Base-by-base conservation (phyloP, 2,113 vertebrate genomes). In the Misgurnus mizolepis region DNA sequence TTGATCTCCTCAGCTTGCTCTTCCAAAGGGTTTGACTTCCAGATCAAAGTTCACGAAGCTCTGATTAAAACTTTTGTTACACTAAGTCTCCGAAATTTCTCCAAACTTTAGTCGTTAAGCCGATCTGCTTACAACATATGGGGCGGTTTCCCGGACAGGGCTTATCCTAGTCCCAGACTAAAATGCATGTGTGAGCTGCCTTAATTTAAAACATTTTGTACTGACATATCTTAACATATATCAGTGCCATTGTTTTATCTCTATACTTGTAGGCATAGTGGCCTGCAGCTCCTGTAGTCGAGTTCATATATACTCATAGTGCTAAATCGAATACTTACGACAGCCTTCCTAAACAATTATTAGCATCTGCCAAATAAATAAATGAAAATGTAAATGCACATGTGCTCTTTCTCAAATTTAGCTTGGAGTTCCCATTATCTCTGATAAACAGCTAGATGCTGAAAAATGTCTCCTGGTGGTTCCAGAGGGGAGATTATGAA, bases 381-480 rank as follows among this genome's bases (percentile, higher is more conserved):
- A 70, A 80, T 41, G 41, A 80, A 41, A 58, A 15, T 72, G 68
- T 85, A 43, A 60, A 65, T 70, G 70, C 61, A 11, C 41, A n/a
- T 49, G 40, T 27, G 53, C 6, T 22, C 27, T 65, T 64, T 60
- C n/a, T 27, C 8, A 71, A 45, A 53, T 82, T 71, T 79, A 17
- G 66, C 55, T 34, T 22, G 15, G 45, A 78, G 82, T 72, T 82
- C 72, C 22, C 73, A 71, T 79, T 86, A 87, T 86, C 84, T 84
- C 80, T 73, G 74, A 69, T 69, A 87, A 84, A 85, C 84, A 84
- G 78, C 22, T 6, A 73, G 67, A 56, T 65, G 67, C 61, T 8
- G 12, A 39, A 66, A 18, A 69, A 66, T 58, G 40, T 67, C 75
- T 81, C 80, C 79, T 73, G 71, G 76, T 60, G 50, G 66, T 78